Percentiles rank a stretch among this genome's conserved stretches.
Conservation (phyloP, 2,888 invertebrate species). For the Netelia fuscicornis region DNA sequence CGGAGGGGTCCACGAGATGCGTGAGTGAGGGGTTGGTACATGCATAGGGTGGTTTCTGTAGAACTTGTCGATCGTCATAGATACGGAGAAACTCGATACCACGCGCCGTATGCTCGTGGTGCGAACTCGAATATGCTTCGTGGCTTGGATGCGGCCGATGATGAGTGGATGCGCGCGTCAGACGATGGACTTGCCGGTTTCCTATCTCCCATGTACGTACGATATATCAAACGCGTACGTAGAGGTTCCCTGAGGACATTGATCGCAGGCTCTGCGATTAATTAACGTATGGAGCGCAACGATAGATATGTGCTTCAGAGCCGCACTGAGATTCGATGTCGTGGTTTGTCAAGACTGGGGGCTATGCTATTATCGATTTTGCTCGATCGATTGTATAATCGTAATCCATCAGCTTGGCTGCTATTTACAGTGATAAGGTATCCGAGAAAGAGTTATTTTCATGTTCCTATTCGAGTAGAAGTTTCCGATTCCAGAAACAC, state of each 20-base stretch:
- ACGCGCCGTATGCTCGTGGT: slow-evolving; percentile 72
- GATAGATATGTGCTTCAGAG: background rate
- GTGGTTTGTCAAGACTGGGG: background rate
- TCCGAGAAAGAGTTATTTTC: no score
- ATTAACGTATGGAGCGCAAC: slow-evolving; percentile 39
- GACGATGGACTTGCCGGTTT: slow-evolving; percentile 59
- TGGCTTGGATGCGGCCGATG: slow-evolving; percentile 57
- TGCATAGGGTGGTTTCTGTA: slow-evolving; percentile 14
- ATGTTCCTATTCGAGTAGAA: no score
- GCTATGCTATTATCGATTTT: background rate
- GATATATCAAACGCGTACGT: slow-evolving; percentile 8
- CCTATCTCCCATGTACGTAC: slow-evolving; percentile 8
- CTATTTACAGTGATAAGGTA: background rate
- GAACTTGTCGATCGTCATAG: slow-evolving; percentile 67
- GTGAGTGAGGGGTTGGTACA: background rate
- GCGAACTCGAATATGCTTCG: slow-evolving; percentile 65
- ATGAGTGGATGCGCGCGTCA: slow-evolving; percentile 54
- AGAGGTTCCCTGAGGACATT: slow-evolving; percentile 32
- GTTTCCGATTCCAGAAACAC: no score
- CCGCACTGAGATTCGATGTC: background rate
- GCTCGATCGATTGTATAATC: background rate
- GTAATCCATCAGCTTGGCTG: background rate
- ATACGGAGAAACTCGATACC: slow-evolving; percentile 76
- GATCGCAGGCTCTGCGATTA: slow-evolving; percentile 26
- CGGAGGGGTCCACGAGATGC: background rate